Evolutionary conservation across 2,888 invertebrate species (phyloP), one percentile per base, ranked within the genome.

Genomic region (Tineola bisselliella): DNA sequence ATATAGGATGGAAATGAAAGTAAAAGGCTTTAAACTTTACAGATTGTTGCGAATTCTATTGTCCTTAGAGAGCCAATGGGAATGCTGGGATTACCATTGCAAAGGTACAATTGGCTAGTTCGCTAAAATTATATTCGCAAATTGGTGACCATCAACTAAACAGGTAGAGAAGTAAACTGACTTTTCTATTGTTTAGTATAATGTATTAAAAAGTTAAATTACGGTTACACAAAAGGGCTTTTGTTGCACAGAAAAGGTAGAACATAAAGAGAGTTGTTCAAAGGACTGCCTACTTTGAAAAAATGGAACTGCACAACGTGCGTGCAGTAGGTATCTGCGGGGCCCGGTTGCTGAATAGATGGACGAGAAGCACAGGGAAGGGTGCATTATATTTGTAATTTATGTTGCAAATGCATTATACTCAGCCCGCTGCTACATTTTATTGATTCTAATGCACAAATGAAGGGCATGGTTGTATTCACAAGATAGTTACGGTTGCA

Each of bases 91-190:
- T 18, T 57, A 65, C 65, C 66, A 64, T 69, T 68, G 77, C 76
- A 67, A 77, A 77, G 75, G 74, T 70, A 70, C 69, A 68, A 61
- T 61, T 70, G 78, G 86, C 84, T 83, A 84, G 84, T 71, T 82
- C 84, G 86, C 86, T 77, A 86, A 87, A 80, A 84, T 77, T 66
- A 81, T 83, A 74, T 86, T 84, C 66, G 86, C 84, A 76, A 81
- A 70, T 68, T 66, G 15, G 11, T 44, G 44, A 30, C 17, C 18
- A 19, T 60, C 58, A 10, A 33, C 13, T 8, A 58, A 58, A 58
- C 58, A 58, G 58, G 58, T 58, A 33, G 31, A 15, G 19, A n/a
- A 58, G 17, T 25, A 44, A 19, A 60, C 30, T 12, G 60, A 18
- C 30, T 30, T 44, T 2, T 1, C 31, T 60, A 48, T 44, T 48